Percentiles rank a stretch among this genome's conserved stretches.
phyloP scores from a whole-genome alignment of 2,888 invertebrate species.

The Caenorhabditis japonica region DNA sequence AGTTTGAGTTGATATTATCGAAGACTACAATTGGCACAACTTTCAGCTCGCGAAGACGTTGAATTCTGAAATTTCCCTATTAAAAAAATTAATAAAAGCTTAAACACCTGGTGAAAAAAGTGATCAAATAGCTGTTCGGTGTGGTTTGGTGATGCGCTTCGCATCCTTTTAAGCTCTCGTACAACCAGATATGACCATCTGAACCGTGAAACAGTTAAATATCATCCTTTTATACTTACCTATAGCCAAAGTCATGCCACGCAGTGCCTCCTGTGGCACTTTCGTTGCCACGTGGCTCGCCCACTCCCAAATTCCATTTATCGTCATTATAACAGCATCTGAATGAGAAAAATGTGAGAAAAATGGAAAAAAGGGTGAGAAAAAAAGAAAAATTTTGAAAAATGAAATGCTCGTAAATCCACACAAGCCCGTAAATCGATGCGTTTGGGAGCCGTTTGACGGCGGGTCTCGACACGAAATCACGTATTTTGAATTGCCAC shows the following conservation, averaged over 20 bases:
- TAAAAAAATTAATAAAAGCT: constrained; percentile 8
- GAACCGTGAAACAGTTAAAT: constrained; percentile 2
- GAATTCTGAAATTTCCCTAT: too few relatives aligned
- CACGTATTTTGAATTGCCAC: constrained; percentile 49
- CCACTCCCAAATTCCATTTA: constrained; percentile 60
- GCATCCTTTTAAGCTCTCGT: constrained; percentile 50
- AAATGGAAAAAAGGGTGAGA: background rate
- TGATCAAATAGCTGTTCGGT: constrained; percentile 46
- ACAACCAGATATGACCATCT: constrained; percentile 67
- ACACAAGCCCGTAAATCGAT: constrained; percentile 28
- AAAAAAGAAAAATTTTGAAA: constrained; percentile 21
- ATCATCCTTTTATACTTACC: constrained; percentile 44
- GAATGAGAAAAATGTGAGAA: background rate
- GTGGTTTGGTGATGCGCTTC: constrained; percentile 36
- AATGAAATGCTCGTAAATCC: constrained; percentile 27
- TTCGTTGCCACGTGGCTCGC: constrained; percentile 35
- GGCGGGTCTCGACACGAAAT: constrained; percentile 49
- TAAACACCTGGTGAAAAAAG: constrained; percentile 52
- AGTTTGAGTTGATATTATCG: constrained; percentile 26
- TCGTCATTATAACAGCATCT: constrained; percentile 54
- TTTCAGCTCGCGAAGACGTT: constrained; percentile 32
- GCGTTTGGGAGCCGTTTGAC: constrained; percentile 10
- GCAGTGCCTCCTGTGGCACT: constrained; percentile 37
- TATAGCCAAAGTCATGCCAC: constrained; percentile 55
- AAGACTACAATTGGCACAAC: constrained; percentile 58